Evolutionary conservation across 2,888 invertebrate genomes (phyloP).

Genomic region (Orgyia antiqua): DNA sequence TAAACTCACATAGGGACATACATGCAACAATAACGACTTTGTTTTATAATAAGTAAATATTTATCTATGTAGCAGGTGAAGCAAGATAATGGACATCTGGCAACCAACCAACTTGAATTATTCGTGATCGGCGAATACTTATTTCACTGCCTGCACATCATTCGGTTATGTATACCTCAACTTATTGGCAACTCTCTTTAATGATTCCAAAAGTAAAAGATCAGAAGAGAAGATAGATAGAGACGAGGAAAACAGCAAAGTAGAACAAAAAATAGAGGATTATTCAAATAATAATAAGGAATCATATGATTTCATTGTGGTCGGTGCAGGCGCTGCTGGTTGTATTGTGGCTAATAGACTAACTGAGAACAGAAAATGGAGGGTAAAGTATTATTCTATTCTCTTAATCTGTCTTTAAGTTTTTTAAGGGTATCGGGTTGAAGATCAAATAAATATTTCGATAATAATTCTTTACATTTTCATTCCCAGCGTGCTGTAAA

Average conservation of each 20-base stretch:
- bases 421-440: neutral
- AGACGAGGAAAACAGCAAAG: neutral
- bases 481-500: no score
- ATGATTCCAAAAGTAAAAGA: neutral
- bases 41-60: no score
- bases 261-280: neutral
- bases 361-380: constrained; percentile 39
- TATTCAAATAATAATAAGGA: neutral
- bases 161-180: neutral
- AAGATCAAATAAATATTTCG: no score
- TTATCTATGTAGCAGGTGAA: no score
- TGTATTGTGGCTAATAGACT: constrained; percentile 51
- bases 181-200: neutral
- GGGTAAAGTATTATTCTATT: no score
- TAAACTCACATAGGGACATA: no score
- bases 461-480: no score
- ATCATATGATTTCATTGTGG: constrained; percentile 17
- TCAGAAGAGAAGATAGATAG: neutral
- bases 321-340: constrained; percentile 23
- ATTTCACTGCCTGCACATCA: neutral
- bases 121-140: neutral
- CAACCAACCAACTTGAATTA: neutral
- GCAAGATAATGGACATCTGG: constrained; percentile 28
- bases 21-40: no score
- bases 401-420: no score